Conservation (phyloP, 2,797 vertebrate species). For the Onychomys leucogaster region DNA sequence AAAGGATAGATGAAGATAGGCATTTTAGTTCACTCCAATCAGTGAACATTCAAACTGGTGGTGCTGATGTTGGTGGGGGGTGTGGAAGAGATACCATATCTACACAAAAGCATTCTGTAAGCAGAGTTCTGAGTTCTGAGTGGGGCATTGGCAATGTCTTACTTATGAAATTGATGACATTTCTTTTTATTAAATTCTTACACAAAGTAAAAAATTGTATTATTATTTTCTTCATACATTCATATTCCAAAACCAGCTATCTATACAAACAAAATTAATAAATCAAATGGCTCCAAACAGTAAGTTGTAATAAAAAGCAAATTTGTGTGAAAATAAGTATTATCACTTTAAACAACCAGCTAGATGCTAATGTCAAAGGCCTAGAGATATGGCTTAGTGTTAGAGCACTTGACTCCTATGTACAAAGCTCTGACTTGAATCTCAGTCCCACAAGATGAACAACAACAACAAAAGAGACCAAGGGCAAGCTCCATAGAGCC, state of each 20-base stretch:
- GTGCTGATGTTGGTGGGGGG: not conserved
- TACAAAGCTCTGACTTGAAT: not conserved
- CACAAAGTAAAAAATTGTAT: not conserved
- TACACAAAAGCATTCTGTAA: not conserved
- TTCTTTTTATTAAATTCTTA: conserved; percentile 21
- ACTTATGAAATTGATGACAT: not conserved
- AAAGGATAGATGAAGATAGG: not conserved
- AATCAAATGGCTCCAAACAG: not conserved
- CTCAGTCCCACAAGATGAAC: not conserved
- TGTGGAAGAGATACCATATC: not conserved
- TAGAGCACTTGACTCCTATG: not conserved
- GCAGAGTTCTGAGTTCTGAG: not conserved
- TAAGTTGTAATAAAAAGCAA: conserved; percentile 44
- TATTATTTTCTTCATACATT: not conserved
- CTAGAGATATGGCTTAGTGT: not conserved
- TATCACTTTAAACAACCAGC: conserved; percentile 32
- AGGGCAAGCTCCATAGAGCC: not conserved
- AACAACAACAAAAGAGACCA: too few relatives aligned
- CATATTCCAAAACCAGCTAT: not conserved
- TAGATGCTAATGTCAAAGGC: not conserved
- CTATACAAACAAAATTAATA: conserved; percentile 11
- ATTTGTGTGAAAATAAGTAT: conserved; percentile 39
- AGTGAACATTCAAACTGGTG: not conserved
- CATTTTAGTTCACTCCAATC: not conserved
- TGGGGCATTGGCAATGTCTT: not conserved